phyloP scores from a whole-genome alignment of 2,113 vertebrate genomes.

The Pardalotus punctatus region DNA sequence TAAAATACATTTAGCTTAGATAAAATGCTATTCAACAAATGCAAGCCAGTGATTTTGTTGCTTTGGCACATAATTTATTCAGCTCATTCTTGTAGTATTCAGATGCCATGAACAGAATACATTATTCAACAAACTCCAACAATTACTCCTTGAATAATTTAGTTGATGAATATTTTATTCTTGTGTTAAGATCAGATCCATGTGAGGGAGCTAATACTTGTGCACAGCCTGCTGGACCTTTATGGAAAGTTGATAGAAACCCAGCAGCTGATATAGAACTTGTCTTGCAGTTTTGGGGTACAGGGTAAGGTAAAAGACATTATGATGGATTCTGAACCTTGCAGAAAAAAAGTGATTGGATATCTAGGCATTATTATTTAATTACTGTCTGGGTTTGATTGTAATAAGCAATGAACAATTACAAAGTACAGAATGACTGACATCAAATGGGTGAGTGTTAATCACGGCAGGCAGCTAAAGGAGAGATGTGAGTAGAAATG shows the following conservation, averaged over 20 bases:
- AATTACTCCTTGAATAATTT: slow-evolving; percentile 61
- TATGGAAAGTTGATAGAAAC: not conserved
- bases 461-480: not conserved
- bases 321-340: not conserved
- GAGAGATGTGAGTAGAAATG: not conserved
- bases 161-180: slow-evolving; percentile 45
- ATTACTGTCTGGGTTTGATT: not conserved
- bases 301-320: not conserved
- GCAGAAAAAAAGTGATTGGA: not conserved
- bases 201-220: not conserved
- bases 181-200: not conserved
- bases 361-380: not conserved
- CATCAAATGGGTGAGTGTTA: not conserved
- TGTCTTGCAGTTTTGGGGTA: not conserved
- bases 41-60: not conserved
- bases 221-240: not conserved
- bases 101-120: slow-evolving; percentile 19
- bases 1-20: not conserved
- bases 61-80: slow-evolving; percentile 47
- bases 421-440: not conserved
- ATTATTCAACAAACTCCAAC: slow-evolving; percentile 57
- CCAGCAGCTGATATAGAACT: not conserved
- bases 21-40: slow-evolving; percentile 14
- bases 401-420: not conserved
- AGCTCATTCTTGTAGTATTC: not conserved